Evolutionary conservation across 2,113 vertebrate species (phyloP), one percentile per base, ranked within the genome.

Genomic region (Tragelaphus buxtoni): DNA sequence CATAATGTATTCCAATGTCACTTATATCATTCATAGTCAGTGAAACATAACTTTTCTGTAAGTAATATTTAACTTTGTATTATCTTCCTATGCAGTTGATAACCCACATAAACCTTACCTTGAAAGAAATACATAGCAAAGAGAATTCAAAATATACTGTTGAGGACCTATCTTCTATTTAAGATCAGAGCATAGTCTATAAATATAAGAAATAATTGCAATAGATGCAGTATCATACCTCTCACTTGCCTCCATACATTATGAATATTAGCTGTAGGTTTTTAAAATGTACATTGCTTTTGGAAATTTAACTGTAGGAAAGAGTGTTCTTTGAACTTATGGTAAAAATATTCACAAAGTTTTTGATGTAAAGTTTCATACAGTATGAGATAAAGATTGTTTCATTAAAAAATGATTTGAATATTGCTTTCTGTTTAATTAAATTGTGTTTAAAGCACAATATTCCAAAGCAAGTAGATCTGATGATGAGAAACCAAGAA

Each of bases 291-390:
- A 22, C 3, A 49, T 51, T 79, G 22, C 35, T 51, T 98, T 95
- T 91, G 63, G 39, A 97, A 98, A 83, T 9, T 96, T 84, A 55
- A 90, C 87, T 83, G 35, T 24, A 42, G 69, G 35, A 72, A 42
- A 72, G 69, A 0, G 49, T 45, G 30, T 84, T 96, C n/a, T 96
- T 97, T 51, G 26, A 32, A 91, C 30, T 61, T 82, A 30, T 94
- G 65, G 39, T 85, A 97, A 86, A 72, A 79, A 88, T 49, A 18
- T 89, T 85, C 42, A 81, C 51, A 60, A 84, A 85, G 7, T 1
- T 96, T 74, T 77, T 79, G 28, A 94, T 83, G 39, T 35, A 86
- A 88, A 56, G 12, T 93, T 97, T 96, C 24, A 92, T 9, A 51
- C 82, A 9, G 16, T 56, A 82, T 49, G 49, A 90, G 30, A 72